Base-by-base conservation (phyloP, 2,888 invertebrate species). In the Cantharis flavilabris region DNA sequence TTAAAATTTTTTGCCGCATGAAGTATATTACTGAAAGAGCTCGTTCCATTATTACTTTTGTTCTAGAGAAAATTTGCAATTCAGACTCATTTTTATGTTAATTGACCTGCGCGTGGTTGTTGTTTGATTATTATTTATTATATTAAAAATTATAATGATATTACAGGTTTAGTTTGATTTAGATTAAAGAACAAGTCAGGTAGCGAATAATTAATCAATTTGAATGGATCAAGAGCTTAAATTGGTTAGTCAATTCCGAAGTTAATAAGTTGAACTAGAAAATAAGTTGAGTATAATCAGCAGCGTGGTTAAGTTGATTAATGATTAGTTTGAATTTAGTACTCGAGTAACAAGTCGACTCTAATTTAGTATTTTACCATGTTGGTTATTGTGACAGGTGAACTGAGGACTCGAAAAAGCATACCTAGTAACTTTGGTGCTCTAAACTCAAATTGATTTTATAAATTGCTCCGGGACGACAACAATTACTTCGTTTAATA, bases 1-100 rank as follows among this genome's bases (percentile, higher is more conserved):
- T 70, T 26, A 13, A 18, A 70, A 16, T 70, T 63, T 70, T 76
- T 72, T 72, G 69, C 62, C 49, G 62, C 69, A 72, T 76, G 30
- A 63, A 72, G 62, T 76, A 63, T 72, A 49, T 30, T 13, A 62
- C 26, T 63, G 10, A 70, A 67, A 70, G 75, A 63, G 49, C 71
- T 69, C 64, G 63, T 23, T 75, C 70, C 65, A 75, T 65, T 75
- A 71, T 30, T 70, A 62, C 30, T 64, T 74, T 74, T 72, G 20
- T 62, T 33, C 62, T 62, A 71, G 13, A 62, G 33, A 70, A 28
- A 49, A 49, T 49, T 49, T 49, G 49, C 49, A 49, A 49, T 49
- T 49, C 49, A 49, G 49, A n/a, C 49, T 49, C 49, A 49, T 49
- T 49, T 49, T 49, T 49, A 49, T 49, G 49, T 49, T 49, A n/a